Base-by-base conservation (phyloP, 2,797 vertebrate species). In the Mionectes olivaceus region DNA sequence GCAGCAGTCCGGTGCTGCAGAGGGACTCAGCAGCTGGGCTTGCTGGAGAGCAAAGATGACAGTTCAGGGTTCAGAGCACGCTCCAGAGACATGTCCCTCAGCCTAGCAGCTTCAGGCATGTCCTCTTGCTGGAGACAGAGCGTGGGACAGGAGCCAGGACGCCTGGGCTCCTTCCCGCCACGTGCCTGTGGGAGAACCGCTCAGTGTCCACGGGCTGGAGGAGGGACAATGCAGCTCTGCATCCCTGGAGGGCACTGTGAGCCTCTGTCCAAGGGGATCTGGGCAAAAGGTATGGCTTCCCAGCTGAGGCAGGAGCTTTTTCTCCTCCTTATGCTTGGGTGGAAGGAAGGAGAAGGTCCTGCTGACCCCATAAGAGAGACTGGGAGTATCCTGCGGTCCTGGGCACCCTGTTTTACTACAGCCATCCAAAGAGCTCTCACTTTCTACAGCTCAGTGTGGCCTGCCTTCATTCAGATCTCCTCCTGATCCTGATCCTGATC, bases 1-100 rank as follows among this genome's bases (percentile, higher is more conserved):
- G 67, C 53, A 64, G 73, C 3, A 3, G 46, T 37, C 0, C 0
- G 1, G 57, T 0, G 2, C 52, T 83, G 76, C 65, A 21, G 44
- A 71, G 44, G 32, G 46, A 49, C 60, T 68, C 2, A 1, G 68
- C 61, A 78, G 27, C 44, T 49, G 49, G n/a, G 22, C 37, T 59
- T 85, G 39, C 5, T 24, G 47, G 69, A 61, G 32, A 84, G 59
- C 75, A 83, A 59, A 82, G 83, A 19, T 6, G 28, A 68, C 24
- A 33, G 19, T 5, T 17, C 0, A 11, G 52, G 55, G 59, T 63
- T 91, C 78, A 73, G 69, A 81, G 69, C 52, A 65, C 47, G 23
- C 35, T 56, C 24, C 4, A 9, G 61, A 81, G 68, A 56, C 21
- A 44, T 0, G 3, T 64, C 37, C 30, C 37, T 85, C 82, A 89